A percentile compares a stretch with the other conserved stretches of the same genome.
These are phyloP conservation scores for Lepidocolaptes lacrymiger DNA, from an alignment of 2,797 vertebrate genomes.

Conservation along the genomic window DNA sequence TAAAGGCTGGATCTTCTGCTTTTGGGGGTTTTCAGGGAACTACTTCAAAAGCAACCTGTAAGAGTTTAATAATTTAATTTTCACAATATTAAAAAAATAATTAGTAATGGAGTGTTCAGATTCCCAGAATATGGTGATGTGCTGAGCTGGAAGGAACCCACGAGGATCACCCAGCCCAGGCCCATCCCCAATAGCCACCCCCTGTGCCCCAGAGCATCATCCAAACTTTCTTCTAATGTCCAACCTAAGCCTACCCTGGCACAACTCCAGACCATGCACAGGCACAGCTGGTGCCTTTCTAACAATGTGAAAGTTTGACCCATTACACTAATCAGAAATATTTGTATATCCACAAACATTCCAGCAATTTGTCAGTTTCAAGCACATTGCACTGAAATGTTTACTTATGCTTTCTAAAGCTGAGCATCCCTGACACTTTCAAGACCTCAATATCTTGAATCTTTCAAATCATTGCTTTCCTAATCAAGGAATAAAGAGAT, in stretches of 20 bases:
- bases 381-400: background rate
- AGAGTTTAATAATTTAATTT: background rate
- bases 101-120: background rate
- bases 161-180: background rate
- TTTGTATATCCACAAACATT: background rate
- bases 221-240: too few species aligned
- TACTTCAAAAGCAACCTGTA: background rate
- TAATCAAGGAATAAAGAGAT: constrained; percentile 16
- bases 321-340: constrained; percentile 1
- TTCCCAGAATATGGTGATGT: background rate
- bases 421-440: background rate
- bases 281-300: background rate
- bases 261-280: fast-evolving
- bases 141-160: background rate
- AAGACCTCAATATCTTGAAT: constrained; percentile 22
- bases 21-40: background rate
- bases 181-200: background rate
- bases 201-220: background rate
- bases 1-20: background rate
- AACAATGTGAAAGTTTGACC: background rate
- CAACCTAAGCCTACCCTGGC: background rate
- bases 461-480: constrained; percentile 33
- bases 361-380: background rate
- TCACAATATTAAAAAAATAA: background rate
- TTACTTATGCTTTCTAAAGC: constrained; percentile 1